Base-by-base conservation (phyloP, 2,113 vertebrate genomes). In the Spermophilus dauricus region DNA sequence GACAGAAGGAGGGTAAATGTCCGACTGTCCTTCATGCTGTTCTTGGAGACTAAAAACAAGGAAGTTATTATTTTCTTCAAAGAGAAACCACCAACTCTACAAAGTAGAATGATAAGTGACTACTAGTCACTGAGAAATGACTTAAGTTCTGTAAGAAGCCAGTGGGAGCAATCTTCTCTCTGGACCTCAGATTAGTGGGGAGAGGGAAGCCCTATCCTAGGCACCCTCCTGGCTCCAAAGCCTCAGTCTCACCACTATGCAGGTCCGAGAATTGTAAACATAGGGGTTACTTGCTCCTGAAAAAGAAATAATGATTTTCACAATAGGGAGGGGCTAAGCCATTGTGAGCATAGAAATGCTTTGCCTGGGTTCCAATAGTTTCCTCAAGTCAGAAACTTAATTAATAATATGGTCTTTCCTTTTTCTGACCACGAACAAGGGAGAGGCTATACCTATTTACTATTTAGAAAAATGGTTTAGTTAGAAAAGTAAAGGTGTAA, bases 271-370 rank as follows among this genome's bases (percentile, higher is more conserved):
- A 39, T 13, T 34, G 22, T n/a, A 88, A 77, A 9, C 34, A 83
- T 45, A 18, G 26, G 17, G 34, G 4, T 28, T 77, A 67, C 32
- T 85, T 37, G 63, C 63, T 93, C 14, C n/a, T 63, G 76, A 88
- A 77, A 96, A 93, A 76, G 11, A 81, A 53, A 39, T 11, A 34
- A 30, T 75, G 45, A 37, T 91, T 76, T 96, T 95, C 61, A 34
- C 28, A 58, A 42, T 42, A n/a, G 61, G 61, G 28, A 48, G 12
- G 17, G 24, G 30, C 42, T 53, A 86, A 83, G 32, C 51, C 58
- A 72, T 39, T 12, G 37, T 82, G 42, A 85, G 39, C 51, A 65
- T 7, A 73, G 56, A 42, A 8, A 0, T 63, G 8, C 10, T 72
- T 56, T 72, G 16, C 12, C 56, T 69, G 51, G n/a, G 13, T 73